phyloP scores from a whole-genome alignment of 2,797 vertebrate genomes.

The Alosa sapidissima region DNA sequence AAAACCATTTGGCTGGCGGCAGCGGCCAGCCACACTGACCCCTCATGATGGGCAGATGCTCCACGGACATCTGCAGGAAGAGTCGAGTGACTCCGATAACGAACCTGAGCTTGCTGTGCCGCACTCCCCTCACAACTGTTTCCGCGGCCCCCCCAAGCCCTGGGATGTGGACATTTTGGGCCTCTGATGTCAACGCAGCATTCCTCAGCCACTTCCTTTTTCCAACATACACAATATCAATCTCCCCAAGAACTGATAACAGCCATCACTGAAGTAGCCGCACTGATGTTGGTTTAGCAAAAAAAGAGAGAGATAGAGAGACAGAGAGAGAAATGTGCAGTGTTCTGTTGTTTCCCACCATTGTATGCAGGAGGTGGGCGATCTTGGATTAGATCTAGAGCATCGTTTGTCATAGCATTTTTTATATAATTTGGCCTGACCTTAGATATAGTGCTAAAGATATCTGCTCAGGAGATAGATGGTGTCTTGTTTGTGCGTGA shows the following conservation, averaged over 20 bases:
- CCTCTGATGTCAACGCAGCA: conserved; percentile 41
- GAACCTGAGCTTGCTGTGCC: neutral
- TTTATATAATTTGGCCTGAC: conserved; percentile 43
- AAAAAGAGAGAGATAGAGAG: neutral
- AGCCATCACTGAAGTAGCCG: neutral
- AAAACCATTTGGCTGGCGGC: neutral
- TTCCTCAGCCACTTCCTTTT: conserved; percentile 41
- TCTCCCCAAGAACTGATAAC: conserved; percentile 25
- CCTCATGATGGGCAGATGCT: conserved; percentile 32
- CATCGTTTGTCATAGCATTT: conserved; percentile 40
- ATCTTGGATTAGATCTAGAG: conserved; percentile 35
- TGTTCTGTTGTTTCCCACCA: conserved; percentile 43
- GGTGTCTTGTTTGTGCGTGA: conserved; percentile 14
- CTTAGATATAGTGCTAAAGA: conserved; percentile 42
- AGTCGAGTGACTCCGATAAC: conserved; percentile 44
- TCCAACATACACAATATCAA: conserved; percentile 41
- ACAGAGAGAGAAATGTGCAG: conserved; percentile 1
- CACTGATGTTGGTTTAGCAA: neutral
- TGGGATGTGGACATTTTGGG: conserved; percentile 34
- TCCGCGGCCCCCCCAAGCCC: conserved; percentile 21
- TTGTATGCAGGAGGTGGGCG: conserved; percentile 41
- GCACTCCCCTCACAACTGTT: conserved; percentile 13
- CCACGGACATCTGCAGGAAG: conserved; percentile 68
- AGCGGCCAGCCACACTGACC: conserved; percentile 40
- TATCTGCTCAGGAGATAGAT: conserved; percentile 44